Base-by-base conservation (phyloP, 2,888 invertebrate species). In the Euspilapteryx auroguttella region DNA sequence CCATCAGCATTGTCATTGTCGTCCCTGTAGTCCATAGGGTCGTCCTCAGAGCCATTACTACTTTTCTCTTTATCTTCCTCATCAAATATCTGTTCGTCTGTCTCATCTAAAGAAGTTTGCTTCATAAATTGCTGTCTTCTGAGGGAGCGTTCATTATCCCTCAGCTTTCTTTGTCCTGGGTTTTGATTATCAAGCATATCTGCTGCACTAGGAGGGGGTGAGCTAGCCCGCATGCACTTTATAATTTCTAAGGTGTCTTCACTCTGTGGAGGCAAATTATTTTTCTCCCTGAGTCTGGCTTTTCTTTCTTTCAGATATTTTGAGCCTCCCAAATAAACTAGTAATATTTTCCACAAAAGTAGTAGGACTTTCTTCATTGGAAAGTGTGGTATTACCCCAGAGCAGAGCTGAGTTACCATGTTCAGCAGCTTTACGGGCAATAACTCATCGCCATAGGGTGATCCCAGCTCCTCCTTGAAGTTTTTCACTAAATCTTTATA, bases 291-390 rank as follows among this genome's bases (percentile, higher is more conserved):
- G 40, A 87, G 82, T 34, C 77, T 79, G 31, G 71, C 77, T 68
- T 96, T 96, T 29, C 88, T 66, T 39, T 85, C 82, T 46, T 87
- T 86, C 14, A 97, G 68, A 31, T 87, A 85, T 32, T 87, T 85
- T 49, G 92, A 91, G 5, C 97, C 98, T 12, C 99, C 99, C 27
- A 99, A 75, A 9, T 91, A 88, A 2, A 96, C 86, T 28, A 99
- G 76, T 32, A 97, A 83, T 7, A 94, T 82, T 75, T 99, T 99
- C 99, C 99, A 99, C 2, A 97, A 59, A 11, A 99, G 71, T 26
- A 99, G 71, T 11, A 99, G 77, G 7, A 98, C 92, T 71, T 99
- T 99, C 58, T 96, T 97, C 85, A 99, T 97, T 3, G 99, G 99
- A 68, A 95, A 98, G 71, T 98, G 96, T 11, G 97, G 94, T 4